Evolutionary conservation across 2,888 invertebrate genomes (phyloP).

Genomic region (Sipunculus nudus): DNA sequence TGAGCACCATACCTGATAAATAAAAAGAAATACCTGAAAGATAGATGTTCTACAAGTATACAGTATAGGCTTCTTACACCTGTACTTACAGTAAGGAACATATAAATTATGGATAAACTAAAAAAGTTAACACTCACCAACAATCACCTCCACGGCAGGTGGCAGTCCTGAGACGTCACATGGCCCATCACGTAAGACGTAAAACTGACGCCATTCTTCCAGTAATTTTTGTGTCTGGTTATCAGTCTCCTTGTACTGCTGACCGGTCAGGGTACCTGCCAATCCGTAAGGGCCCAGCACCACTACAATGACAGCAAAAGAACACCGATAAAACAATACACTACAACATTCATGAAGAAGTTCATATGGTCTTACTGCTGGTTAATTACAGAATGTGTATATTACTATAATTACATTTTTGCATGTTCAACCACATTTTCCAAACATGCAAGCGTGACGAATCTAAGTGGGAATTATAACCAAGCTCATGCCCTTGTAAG

Average conservation of each 20-base stretch:
- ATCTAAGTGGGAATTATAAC: too few species aligned
- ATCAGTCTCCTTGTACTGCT: constrained; percentile 74
- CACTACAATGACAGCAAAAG: constrained; percentile 71
- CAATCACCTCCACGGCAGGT: constrained; percentile 72
- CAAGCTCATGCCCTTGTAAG: too few species aligned
- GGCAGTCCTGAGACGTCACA: constrained; percentile 62
- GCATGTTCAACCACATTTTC: too few species aligned
- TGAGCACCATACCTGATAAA: background rate
- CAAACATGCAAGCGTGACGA: too few species aligned
- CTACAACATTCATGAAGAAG: too few species aligned
- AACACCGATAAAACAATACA: background rate
- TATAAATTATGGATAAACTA: too few species aligned
- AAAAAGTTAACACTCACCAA: constrained; percentile 64
- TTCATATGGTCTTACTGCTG: too few species aligned
- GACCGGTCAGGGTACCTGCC: constrained; percentile 89
- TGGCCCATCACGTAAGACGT: constrained; percentile 68
- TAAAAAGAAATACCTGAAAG: background rate
- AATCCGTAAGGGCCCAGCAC: constrained; percentile 95
- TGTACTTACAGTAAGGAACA: too few species aligned
- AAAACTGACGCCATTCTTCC: constrained; percentile 92
- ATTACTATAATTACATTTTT: too few species aligned
- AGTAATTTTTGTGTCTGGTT: constrained; percentile 77
- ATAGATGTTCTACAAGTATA: too few species aligned
- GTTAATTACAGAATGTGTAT: too few species aligned
- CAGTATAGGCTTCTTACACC: too few species aligned